phyloP scores from a whole-genome alignment of 2,113 vertebrate genomes.

The Ondatra zibethicus region DNA sequence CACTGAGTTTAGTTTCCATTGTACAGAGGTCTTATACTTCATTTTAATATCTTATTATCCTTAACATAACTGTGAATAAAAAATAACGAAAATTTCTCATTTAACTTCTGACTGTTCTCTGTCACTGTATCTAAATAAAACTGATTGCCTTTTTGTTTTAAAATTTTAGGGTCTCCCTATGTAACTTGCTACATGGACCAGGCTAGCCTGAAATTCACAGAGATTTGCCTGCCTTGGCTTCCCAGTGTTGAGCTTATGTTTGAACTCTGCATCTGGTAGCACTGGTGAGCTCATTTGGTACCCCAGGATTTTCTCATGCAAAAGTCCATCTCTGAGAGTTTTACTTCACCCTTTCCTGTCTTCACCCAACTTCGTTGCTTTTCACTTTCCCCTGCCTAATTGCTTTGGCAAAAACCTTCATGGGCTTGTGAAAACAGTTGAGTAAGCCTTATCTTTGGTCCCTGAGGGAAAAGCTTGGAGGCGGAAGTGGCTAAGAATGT shows the following conservation, averaged over 20 bases:
- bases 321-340: not conserved
- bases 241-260: not conserved
- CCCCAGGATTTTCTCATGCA: not conserved
- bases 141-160: not conserved
- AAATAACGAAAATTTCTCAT: not conserved
- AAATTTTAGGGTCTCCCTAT: not conserved
- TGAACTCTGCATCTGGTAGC: not conserved
- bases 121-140: not conserved
- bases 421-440: not conserved
- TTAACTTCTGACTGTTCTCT: not conserved
- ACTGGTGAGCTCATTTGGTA: not conserved
- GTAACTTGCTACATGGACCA: too few species aligned
- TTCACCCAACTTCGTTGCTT: not conserved
- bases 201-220: not conserved
- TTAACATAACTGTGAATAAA: not conserved
- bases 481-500: not conserved
- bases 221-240: not conserved
- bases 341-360: not conserved
- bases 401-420: not conserved
- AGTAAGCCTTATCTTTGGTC: not conserved
- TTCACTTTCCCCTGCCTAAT: not conserved
- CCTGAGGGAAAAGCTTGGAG: not conserved
- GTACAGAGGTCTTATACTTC: not conserved
- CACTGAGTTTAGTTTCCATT: not conserved
- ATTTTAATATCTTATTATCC: not conserved